Base-by-base conservation (phyloP, 2,888 invertebrate genomes). In the Pemphredon lugubris region DNA sequence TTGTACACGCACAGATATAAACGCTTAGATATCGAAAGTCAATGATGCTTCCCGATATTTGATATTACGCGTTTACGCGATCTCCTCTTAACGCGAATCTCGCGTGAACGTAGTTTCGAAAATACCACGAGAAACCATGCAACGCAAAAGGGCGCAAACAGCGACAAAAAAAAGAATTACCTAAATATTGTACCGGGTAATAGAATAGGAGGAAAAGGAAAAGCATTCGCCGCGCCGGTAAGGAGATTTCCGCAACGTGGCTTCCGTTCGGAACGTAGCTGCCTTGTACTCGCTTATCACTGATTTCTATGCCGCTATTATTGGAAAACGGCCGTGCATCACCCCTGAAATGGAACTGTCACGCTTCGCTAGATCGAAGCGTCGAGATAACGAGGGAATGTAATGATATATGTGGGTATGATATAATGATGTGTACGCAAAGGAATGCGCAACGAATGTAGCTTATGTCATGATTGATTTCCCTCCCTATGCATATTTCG, bases 291-390 rank as follows among this genome's bases (percentile, higher is more conserved):
- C 44, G 54, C 30, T 44, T 48, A 48, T 30, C 65, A 4, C 42
- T 48, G 20, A 37, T 67, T 63, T 45, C 18, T 13, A 18, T 30
- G 26, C 18, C n/a, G 26, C 50, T 55, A 37, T 67, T 55, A 63
- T 67, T 55, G 63, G 48, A 67, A 55, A 63, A 55, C 67, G 55
- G 32, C 20, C 37, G 48, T 55, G 34, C 30, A 34, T 48, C 60
- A 47, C n/a, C n/a, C 45, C 32, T 20, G 40, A 53, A 40, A 53
- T 53, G 21, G 30, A 34, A 13, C 34, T 57, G 64, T 50, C 57
- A 42, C 14, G 11, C 44, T 45, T 51, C 34, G 5, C 14, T 13
- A 14, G 60, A 66, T 57, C 37, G 59, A 23, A 59, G 26, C 37
- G 65, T 37, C n/a, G 7, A 16, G 37, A 59, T 65, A 59, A 65